Conservation (phyloP, 1,140 invertebrate genomes). For the Rhynchophorus ferrugineus region DNA sequence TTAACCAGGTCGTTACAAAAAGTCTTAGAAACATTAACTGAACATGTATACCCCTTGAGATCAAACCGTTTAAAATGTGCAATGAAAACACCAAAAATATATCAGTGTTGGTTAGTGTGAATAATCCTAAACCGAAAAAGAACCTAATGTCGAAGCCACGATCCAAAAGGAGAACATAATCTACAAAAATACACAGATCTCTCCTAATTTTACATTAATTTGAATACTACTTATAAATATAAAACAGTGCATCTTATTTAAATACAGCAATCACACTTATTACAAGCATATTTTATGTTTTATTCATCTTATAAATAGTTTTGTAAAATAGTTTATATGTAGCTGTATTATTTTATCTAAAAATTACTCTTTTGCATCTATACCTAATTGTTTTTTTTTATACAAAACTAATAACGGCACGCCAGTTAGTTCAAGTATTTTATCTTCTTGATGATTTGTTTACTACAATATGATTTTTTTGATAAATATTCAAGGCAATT, state of each 20-base stretch:
- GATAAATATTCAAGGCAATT: slow-evolving; percentile 14
- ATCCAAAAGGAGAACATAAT: not conserved
- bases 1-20: not conserved
- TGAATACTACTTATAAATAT: slow-evolving; percentile 6
- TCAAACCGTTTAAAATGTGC: not conserved
- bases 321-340: slow-evolving; percentile 4
- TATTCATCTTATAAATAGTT: not conserved
- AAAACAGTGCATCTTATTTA: slow-evolving; percentile 7
- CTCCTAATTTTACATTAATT: slow-evolving; percentile 13
- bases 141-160: too few species aligned
- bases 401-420: slow-evolving; percentile 1
- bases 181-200: slow-evolving; percentile 16
- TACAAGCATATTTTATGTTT: slow-evolving; percentile 1
- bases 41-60: not conserved
- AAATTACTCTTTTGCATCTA: not conserved
- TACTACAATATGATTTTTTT: too few species aligned
- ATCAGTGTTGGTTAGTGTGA: not conserved
- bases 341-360: not conserved
- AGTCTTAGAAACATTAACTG: not conserved
- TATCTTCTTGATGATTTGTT: not conserved
- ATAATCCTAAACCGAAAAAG: too few species aligned
- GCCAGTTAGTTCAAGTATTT: not conserved
- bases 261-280: slow-evolving; percentile 8
- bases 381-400: not conserved
- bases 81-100: not conserved